These are phyloP conservation scores for Anguilla japonica DNA, from an alignment of 2,113 vertebrate genomes.

Conservation along the genomic window DNA sequence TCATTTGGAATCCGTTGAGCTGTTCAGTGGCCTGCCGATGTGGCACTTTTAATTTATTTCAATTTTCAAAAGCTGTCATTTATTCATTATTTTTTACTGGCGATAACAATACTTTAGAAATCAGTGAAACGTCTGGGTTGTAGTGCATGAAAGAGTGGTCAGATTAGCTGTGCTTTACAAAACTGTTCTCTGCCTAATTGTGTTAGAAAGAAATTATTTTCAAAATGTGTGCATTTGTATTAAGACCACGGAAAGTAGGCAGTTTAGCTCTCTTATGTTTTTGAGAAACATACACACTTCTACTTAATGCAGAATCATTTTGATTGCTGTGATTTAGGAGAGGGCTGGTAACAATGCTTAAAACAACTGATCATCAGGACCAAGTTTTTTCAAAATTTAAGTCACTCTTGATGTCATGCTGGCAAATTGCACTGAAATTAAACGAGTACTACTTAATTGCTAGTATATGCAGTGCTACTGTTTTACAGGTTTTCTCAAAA, in stretches of 20 bases:
- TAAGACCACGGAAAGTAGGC: background rate
- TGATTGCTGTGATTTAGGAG: conserved; percentile 9
- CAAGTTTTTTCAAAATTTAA: background rate
- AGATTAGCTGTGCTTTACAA: conserved; percentile 15
- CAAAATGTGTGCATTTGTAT: too few relatives aligned
- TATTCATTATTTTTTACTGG: conserved; percentile 23
- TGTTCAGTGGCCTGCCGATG: background rate
- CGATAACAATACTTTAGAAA: conserved; percentile 20
- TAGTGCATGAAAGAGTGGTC: background rate
- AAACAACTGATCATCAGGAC: background rate
- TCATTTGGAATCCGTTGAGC: conserved; percentile 19
- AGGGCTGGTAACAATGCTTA: background rate
- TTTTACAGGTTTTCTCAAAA: background rate
- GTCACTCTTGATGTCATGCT: background rate
- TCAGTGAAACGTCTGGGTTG: background rate
- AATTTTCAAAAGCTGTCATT: conserved; percentile 26
- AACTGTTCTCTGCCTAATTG: conserved; percentile 16
- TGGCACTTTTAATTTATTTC: conserved; percentile 29
- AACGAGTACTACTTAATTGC: background rate
- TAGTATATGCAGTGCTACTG: background rate
- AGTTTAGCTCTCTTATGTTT: background rate
- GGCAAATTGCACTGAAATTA: background rate
- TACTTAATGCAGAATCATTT: background rate
- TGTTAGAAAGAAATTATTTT: conserved; percentile 8
- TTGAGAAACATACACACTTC: background rate